phyloP scores from a whole-genome alignment of 2,888 invertebrate genomes.

The Aquatica leii region DNA sequence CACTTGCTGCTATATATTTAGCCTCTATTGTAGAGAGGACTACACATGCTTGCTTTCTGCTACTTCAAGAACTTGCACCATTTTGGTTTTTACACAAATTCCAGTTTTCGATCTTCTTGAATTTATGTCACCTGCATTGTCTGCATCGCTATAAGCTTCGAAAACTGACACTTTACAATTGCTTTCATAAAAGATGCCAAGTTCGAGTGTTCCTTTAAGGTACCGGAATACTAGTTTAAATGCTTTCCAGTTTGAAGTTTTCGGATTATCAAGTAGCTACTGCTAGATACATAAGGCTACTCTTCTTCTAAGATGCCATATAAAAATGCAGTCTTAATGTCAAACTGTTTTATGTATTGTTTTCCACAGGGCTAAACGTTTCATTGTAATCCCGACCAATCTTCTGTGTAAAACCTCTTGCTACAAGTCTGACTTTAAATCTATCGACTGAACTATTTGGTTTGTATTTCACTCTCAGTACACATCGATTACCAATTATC shows the following conservation, averaged over 20 bases:
- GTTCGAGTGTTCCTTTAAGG: too few relatives aligned
- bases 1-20: too few relatives aligned
- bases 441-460: background rate
- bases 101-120: conserved; percentile 24
- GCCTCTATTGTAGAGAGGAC: conserved; percentile 47
- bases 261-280: conserved; percentile 16
- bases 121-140: conserved; percentile 34
- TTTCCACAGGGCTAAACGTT: conserved; percentile 45
- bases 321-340: too few relatives aligned
- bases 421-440: conserved; percentile 49
- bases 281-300: conserved; percentile 24
- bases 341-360: background rate
- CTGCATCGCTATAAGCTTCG: too few relatives aligned
- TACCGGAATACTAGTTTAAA: conserved; percentile 30
- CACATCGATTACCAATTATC: background rate
- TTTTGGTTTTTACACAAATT: conserved; percentile 34
- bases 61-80: conserved; percentile 32
- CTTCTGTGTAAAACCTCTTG: conserved; percentile 42
- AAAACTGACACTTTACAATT: too few relatives aligned
- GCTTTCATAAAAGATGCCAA: too few relatives aligned
- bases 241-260: conserved; percentile 1
- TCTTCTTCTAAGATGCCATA: background rate
- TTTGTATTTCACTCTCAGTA: conserved; percentile 1
- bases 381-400: conserved; percentile 47
- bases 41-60: too few relatives aligned